Evolutionary conservation across 2,113 vertebrate genomes (phyloP).

Genomic region (Coturnix japonica): DNA sequence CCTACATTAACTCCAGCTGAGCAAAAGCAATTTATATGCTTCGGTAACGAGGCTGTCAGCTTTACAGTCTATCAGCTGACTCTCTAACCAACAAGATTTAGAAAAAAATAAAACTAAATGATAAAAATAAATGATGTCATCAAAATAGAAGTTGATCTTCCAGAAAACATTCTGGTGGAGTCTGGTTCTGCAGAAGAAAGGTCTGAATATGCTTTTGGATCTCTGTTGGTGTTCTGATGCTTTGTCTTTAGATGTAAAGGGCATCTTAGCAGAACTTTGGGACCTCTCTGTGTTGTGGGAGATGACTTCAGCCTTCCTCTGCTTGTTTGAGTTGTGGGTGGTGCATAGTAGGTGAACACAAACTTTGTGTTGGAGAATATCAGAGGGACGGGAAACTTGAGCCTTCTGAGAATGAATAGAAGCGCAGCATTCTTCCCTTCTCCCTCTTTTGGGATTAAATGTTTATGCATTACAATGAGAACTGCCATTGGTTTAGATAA

Average conservation of each 20-base stretch:
- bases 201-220: background rate
- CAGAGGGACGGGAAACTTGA: background rate
- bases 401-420: background rate
- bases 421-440: background rate
- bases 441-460: background rate
- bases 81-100: background rate
- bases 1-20: conserved; percentile 11
- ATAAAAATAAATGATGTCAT: background rate
- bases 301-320: background rate
- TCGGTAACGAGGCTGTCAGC: background rate
- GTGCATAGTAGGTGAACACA: background rate
- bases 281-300: background rate
- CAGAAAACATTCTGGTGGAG: accelerated
- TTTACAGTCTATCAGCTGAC: background rate
- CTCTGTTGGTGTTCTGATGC: background rate
- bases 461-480: background rate
- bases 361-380: background rate
- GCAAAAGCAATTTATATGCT: conserved; percentile 23
- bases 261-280: background rate
- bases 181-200: background rate
- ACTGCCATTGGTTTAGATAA: background rate
- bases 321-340: background rate
- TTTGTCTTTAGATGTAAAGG: background rate
- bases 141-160: background rate
- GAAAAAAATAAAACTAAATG: background rate